phyloP scores from a whole-genome alignment of 2,113 vertebrate genomes.

The Tretioscincus oriximinensis region DNA sequence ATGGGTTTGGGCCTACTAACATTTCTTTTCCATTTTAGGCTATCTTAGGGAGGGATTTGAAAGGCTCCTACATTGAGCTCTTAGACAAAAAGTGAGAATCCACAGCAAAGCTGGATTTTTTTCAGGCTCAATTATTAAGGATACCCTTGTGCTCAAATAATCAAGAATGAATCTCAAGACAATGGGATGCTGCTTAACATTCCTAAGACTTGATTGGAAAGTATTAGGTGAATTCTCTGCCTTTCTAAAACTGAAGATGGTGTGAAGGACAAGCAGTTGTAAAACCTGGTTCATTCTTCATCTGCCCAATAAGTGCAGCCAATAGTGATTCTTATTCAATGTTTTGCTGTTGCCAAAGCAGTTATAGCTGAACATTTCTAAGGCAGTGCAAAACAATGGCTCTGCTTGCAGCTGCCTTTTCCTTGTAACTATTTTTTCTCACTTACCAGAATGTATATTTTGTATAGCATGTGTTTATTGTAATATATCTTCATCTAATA shows the following conservation, averaged over 20 bases:
- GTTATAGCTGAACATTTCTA: background rate
- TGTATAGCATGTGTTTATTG: conserved; percentile 76
- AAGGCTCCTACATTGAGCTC: too few species aligned
- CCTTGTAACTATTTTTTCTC: conserved; percentile 72
- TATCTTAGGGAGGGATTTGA: too few species aligned
- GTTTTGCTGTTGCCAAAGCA: conserved; percentile 40
- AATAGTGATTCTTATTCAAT: background rate
- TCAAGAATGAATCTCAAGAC: background rate
- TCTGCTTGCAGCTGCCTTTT: conserved; percentile 50
- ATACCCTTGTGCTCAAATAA: background rate
- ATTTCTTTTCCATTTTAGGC: too few species aligned
- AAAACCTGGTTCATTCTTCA: background rate
- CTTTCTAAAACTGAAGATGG: background rate
- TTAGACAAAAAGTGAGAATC: background rate
- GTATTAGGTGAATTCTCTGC: conserved; percentile 5
- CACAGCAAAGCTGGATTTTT: background rate
- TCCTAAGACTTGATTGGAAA: conserved; percentile 14
- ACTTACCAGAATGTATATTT: conserved; percentile 76
- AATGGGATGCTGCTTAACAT: too few species aligned
- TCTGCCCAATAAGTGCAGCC: background rate
- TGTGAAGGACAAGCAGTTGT: background rate
- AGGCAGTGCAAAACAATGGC: conserved; percentile 37
- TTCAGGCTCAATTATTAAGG: background rate
- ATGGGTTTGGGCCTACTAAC: too few species aligned
- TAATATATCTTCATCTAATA: conserved; percentile 71